Evolutionary conservation across 2,888 invertebrate species (phyloP).

Genomic region (Cactoblastis cactorum): DNA sequence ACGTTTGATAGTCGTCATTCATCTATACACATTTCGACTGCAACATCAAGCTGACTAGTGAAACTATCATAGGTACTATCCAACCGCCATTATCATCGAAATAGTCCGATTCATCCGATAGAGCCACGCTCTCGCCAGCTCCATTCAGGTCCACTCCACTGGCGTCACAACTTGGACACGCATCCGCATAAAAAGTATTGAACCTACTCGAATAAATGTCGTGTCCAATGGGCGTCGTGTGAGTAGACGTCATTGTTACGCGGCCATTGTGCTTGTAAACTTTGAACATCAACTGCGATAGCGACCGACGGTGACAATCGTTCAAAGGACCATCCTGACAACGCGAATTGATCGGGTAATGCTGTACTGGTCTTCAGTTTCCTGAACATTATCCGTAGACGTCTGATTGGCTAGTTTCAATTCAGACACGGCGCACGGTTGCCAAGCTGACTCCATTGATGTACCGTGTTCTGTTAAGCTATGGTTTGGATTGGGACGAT

Average conservation of each 20-base stretch:
- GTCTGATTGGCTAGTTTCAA: background rate
- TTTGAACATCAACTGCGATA: slow-evolving; percentile 71
- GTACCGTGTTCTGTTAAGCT: too few relatives aligned
- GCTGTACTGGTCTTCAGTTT: background rate
- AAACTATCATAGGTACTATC: too few relatives aligned
- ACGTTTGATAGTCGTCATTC: too few relatives aligned
- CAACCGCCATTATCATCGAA: too few relatives aligned
- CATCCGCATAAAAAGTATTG: background rate
- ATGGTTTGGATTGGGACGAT: too few relatives aligned
- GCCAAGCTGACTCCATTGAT: too few relatives aligned
- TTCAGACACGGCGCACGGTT: background rate
- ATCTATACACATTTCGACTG: too few relatives aligned
- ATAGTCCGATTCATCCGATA: background rate
- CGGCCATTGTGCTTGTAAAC: slow-evolving; percentile 35
- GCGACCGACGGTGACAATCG: slow-evolving; percentile 31
- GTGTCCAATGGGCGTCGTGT: slow-evolving; percentile 41
- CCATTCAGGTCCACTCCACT: background rate
- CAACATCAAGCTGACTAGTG: too few relatives aligned
- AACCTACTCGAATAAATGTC: background rate
- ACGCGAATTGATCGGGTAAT: slow-evolving; percentile 3
- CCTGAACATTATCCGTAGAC: background rate
- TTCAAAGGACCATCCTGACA: background rate
- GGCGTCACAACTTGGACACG: background rate
- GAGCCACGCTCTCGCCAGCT: too few relatives aligned
- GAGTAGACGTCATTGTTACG: slow-evolving; percentile 43